Evolutionary conservation across 1,140 invertebrate genomes (phyloP).

Genomic region (Dinoponera quadriceps): DNA sequence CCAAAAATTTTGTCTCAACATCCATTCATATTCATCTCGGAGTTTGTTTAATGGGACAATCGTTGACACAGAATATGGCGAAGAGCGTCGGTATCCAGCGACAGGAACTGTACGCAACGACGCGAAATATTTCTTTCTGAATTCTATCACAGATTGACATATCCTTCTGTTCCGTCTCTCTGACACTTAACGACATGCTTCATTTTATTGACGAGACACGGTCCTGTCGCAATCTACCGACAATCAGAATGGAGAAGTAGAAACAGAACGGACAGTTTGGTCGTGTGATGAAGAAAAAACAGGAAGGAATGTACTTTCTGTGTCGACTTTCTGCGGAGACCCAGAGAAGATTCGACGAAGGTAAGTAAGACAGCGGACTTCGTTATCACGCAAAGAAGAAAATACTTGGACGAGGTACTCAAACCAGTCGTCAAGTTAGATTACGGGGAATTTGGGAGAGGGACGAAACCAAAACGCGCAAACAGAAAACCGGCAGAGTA

Average conservation of each 20-base stretch:
- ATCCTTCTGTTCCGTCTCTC: background rate
- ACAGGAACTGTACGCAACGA: conserved; percentile 6
- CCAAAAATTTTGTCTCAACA: background rate
- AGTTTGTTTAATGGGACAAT: conserved; percentile 56
- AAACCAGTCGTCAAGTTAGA: conserved; percentile 28
- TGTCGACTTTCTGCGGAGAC: background rate
- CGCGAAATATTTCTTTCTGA: conserved; percentile 2
- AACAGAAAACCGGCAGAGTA: conserved; percentile 43
- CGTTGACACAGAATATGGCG: conserved; percentile 35
- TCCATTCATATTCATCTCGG: conserved; percentile 24
- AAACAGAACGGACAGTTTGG: conserved; percentile 25
- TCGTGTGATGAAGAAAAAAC: conserved; percentile 30
- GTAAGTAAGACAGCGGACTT: conserved; percentile 14
- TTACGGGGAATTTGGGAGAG: conserved; percentile 38
- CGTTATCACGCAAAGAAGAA: conserved; percentile 13
- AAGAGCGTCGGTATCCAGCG: conserved; percentile 39
- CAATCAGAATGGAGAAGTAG: conserved; percentile 24
- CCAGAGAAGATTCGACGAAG: conserved; percentile 2
- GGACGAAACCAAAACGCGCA: conserved; percentile 28
- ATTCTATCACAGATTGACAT: conserved; percentile 23
- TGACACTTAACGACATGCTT: background rate
- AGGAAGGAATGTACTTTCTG: background rate
- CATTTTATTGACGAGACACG: background rate
- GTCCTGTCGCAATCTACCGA: conserved; percentile 44
- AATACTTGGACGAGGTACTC: conserved; percentile 22